A percentile compares a stretch with the other conserved stretches of the same genome.
These are phyloP conservation scores for Patella caerulea DNA, from an alignment of 2,888 invertebrate genomes.

Conservation along the genomic window DNA sequence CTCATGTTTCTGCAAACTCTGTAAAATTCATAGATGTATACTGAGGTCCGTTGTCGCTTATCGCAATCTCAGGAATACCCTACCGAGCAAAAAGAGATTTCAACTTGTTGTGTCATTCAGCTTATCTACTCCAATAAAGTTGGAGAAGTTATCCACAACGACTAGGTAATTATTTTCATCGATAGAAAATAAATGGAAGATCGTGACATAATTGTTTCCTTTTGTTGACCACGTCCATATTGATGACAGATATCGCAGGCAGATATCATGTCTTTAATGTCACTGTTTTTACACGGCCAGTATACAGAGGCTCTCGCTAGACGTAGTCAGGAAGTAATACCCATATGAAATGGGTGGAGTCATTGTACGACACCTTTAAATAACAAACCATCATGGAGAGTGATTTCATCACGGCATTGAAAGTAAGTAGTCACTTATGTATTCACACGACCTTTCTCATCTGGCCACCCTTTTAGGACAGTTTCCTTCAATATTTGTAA, in stretches of 20 bases:
- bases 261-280: no score
- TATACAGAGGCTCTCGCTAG: no score
- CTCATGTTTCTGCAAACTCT: conserved; percentile 13
- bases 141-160: conserved; percentile 18
- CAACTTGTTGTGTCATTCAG: conserved; percentile 13
- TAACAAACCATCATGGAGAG: background rate
- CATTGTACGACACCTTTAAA: background rate
- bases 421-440: background rate
- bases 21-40: conserved; percentile 19
- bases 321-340: no score
- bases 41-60: conserved; percentile 27
- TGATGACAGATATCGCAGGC: no score
- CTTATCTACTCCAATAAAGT: conserved; percentile 23
- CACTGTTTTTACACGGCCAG: no score
- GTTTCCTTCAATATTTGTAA: background rate
- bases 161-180: conserved; percentile 17
- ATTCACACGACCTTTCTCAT: background rate
- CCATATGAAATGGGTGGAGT: no score
- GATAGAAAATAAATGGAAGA: conserved; percentile 17
- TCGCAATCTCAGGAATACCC: conserved; percentile 20
- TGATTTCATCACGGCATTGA: background rate
- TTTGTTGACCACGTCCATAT: no score
- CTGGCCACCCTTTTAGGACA: background rate
- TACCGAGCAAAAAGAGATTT: conserved; percentile 26
- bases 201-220: background rate